Conservation (phyloP, 2,888 invertebrate genomes). For the Apodemia hepburni region DNA sequence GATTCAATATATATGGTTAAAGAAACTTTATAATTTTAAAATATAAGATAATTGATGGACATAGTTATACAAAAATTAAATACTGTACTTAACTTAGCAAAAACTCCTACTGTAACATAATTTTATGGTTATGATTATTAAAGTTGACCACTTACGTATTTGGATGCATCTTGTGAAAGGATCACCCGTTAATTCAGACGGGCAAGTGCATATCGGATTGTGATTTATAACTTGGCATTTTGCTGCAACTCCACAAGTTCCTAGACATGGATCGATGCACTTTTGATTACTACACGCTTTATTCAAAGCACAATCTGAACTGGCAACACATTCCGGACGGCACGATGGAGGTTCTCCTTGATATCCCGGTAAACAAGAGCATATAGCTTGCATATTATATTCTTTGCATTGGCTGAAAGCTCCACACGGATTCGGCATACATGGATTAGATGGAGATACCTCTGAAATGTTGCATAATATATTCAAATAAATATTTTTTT, state of each 20-base stretch:
- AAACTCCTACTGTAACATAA: no score
- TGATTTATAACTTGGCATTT: constrained; percentile 88
- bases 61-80: no score
- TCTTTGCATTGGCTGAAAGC: constrained; percentile 82
- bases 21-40: no score
- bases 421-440: constrained; percentile 83
- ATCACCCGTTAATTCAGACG: constrained; percentile 83
- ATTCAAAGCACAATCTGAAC: constrained; percentile 85
- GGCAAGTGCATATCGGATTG: constrained; percentile 86
- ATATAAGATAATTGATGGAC: no score
- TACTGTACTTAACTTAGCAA: no score
- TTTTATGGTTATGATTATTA: not conserved
- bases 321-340: constrained; percentile 86
- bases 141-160: constrained; percentile 59
- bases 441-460: constrained; percentile 71
- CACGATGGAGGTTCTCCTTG: constrained; percentile 85
- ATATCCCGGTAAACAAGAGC: constrained; percentile 82
- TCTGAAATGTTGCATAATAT: constrained; percentile 43
- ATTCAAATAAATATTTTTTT: no score
- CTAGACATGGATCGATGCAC: constrained; percentile 87
- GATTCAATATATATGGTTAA: no score
- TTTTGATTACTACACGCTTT: constrained; percentile 86
- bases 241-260: constrained; percentile 88
- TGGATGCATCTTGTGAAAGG: constrained; percentile 82
- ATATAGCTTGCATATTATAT: constrained; percentile 82